Conservation (phyloP, 2,888 invertebrate species). For the Bruchidius siliquastri region DNA sequence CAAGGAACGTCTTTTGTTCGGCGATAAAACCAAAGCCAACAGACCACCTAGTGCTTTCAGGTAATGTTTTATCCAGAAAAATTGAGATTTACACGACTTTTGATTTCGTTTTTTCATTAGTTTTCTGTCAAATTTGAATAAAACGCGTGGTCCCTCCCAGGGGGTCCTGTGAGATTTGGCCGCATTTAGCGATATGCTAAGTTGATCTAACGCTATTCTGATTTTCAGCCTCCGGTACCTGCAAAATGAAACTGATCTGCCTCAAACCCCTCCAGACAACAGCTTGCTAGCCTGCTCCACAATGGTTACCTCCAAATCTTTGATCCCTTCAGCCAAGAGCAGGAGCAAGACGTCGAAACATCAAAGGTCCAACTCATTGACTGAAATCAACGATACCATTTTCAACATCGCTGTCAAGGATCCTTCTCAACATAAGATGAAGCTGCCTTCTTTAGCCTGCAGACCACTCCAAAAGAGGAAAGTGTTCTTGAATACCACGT, state of each 20-base stretch:
- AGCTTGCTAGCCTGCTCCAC: conserved; percentile 21
- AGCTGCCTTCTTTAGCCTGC: conserved; percentile 52
- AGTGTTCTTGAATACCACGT: conserved; percentile 39
- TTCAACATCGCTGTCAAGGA: conserved; percentile 43
- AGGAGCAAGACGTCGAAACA: conserved; percentile 11
- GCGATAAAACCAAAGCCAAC: conserved; percentile 51
- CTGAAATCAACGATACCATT: conserved; percentile 42
- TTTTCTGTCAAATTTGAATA: too few relatives aligned
- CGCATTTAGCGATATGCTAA: too few relatives aligned
- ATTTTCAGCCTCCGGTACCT: conserved; percentile 59
- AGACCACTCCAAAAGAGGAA: conserved; percentile 50
- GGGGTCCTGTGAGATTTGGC: too few relatives aligned
- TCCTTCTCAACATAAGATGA: conserved; percentile 43
- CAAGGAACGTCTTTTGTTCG: conserved; percentile 72
- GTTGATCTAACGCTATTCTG: background rate
- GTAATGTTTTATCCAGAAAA: conserved; percentile 44
- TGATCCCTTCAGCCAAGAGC: conserved; percentile 12
- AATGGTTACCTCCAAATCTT: conserved; percentile 18
- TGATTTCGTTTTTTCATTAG: too few relatives aligned
- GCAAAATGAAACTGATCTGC: conserved; percentile 50
- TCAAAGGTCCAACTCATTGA: conserved; percentile 36
- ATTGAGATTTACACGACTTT: too few relatives aligned
- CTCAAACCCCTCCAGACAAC: conserved; percentile 27
- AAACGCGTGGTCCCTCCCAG: too few relatives aligned
- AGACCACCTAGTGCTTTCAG: conserved; percentile 75